phyloP scores from a whole-genome alignment of 2,888 invertebrate species.

The Harpalus rubripes region DNA sequence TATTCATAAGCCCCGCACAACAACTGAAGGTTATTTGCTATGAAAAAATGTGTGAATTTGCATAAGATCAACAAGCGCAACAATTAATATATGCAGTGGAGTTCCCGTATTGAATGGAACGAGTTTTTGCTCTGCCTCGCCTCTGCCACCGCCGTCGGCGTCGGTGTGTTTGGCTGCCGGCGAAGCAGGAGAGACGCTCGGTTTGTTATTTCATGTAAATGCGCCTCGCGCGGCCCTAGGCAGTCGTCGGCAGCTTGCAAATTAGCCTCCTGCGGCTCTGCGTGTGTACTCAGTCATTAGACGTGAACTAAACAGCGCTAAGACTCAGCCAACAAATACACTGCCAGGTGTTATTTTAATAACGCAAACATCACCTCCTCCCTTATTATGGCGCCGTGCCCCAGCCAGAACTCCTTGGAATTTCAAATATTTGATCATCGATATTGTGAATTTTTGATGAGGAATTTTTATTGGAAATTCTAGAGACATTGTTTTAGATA shows the following conservation, averaged over 20 bases:
- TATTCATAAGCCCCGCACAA: neutral
- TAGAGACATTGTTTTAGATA: slow-evolving; percentile 28
- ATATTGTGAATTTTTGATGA: slow-evolving; percentile 38
- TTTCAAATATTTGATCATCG: slow-evolving; percentile 33
- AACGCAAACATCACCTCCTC: slow-evolving; percentile 20
- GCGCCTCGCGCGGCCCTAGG: slow-evolving; percentile 58
- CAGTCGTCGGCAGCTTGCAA: slow-evolving; percentile 73
- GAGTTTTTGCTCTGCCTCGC: slow-evolving; percentile 9
- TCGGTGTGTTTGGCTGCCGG: neutral
- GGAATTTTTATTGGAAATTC: slow-evolving; percentile 49
- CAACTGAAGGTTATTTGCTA: neutral
- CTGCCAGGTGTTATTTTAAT: slow-evolving; percentile 66
- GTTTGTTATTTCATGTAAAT: slow-evolving; percentile 66
- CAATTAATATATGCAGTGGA: slow-evolving; percentile 17
- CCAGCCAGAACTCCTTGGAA: slow-evolving; percentile 11
- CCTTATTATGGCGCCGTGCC: slow-evolving; percentile 10
- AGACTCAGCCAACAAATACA: slow-evolving; percentile 59
- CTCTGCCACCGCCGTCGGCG: too few relatives aligned
- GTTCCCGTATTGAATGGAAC: slow-evolving; percentile 10
- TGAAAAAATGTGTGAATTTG: slow-evolving; percentile 1
- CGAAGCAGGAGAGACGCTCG: slow-evolving; percentile 14
- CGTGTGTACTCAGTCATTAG: slow-evolving; percentile 76
- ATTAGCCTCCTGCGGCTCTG: slow-evolving; percentile 74
- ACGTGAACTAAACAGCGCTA: slow-evolving; percentile 56
- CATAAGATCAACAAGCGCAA: slow-evolving; percentile 32